These are phyloP conservation scores for Bursaphelenchus okinawaensis DNA, from an alignment of 2,888 invertebrate species.

Conservation along the genomic window DNA sequence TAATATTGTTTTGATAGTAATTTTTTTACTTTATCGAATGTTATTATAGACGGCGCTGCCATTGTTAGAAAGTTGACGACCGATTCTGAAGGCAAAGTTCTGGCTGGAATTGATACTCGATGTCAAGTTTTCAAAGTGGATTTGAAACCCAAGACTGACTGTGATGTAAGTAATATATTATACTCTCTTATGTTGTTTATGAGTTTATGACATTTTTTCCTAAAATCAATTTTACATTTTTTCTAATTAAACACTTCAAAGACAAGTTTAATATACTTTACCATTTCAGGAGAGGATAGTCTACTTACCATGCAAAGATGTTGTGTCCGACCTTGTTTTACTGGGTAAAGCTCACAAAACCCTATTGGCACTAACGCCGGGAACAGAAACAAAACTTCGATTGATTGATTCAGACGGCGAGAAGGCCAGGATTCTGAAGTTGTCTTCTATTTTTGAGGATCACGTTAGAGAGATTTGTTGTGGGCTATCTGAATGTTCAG, in stretches of 20 bases:
- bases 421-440: neutral
- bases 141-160: neutral
- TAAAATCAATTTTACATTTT: too few species aligned
- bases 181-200: too few species aligned
- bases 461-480: neutral
- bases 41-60: neutral
- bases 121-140: neutral
- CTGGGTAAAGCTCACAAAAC: neutral
- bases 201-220: too few species aligned
- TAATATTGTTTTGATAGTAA: neutral
- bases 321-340: neutral
- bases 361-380: neutral
- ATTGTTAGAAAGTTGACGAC: neutral
- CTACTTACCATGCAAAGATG: neutral
- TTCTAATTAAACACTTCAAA: too few species aligned
- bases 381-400: neutral
- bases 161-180: neutral
- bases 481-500: neutral
- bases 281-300: neutral
- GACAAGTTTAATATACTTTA: neutral
- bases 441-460: neutral
- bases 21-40: neutral
- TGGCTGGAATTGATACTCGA: neutral
- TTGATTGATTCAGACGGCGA: neutral
- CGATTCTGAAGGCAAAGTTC: neutral